phyloP scores from a whole-genome alignment of 2,113 vertebrate genomes.

The Platysteira castanea region DNA sequence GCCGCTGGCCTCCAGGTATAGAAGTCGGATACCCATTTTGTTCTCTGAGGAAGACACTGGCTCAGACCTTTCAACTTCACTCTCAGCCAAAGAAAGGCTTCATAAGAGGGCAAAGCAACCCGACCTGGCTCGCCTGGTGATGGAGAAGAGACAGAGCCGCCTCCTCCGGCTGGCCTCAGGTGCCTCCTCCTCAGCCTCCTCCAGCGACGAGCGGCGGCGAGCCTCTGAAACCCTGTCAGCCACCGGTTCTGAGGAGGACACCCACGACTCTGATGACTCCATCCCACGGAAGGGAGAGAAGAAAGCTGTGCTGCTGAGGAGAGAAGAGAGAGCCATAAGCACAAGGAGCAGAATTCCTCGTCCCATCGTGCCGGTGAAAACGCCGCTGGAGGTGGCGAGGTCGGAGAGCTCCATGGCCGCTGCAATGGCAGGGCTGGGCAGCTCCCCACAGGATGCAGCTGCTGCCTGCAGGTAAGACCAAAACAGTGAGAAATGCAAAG shows the following conservation, averaged over 20 bases:
- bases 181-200: conserved; percentile 86
- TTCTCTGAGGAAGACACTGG: conserved; percentile 87
- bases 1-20: conserved; percentile 51
- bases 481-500: background rate
- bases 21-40: conserved; percentile 88
- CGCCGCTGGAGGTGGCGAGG: background rate
- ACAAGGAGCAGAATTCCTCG: conserved; percentile 87
- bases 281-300: conserved; percentile 68
- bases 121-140: conserved; percentile 83
- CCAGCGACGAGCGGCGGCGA: conserved; percentile 79
- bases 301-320: conserved; percentile 35
- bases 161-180: conserved; percentile 81
- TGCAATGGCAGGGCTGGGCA: background rate
- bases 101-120: conserved; percentile 76
- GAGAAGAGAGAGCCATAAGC: conserved; percentile 62
- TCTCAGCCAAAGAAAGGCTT: conserved; percentile 74
- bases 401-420: background rate
- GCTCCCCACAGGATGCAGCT: conserved; percentile 46
- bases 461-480: conserved; percentile 74
- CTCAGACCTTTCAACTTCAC: conserved; percentile 80
- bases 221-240: conserved; percentile 85
- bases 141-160: conserved; percentile 85
- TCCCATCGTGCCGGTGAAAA: conserved; percentile 75
- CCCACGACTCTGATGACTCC: conserved; percentile 79
- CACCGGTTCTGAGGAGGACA: conserved; percentile 90